phyloP scores from a whole-genome alignment of 2,888 invertebrate genomes.

The Autographa pulchrina region DNA sequence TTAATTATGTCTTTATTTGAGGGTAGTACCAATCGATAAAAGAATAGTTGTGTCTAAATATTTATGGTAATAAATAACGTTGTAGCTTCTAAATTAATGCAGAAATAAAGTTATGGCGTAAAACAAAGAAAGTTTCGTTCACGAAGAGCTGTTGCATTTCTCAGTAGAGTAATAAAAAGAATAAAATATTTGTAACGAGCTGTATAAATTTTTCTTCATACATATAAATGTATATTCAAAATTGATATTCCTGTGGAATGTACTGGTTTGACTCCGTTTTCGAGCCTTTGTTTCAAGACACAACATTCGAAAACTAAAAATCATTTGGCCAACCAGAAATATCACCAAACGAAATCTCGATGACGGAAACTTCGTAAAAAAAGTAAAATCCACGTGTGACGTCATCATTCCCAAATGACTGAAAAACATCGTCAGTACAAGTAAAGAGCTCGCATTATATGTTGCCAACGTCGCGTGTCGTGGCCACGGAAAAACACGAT shows the following conservation, averaged over 20 bases:
- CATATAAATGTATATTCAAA: not conserved
- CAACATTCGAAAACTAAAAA: not conserved
- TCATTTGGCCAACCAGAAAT: not conserved
- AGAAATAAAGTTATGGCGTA: not conserved
- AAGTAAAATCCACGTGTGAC: constrained; percentile 26
- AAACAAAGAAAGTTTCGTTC: not conserved
- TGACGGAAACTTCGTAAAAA: constrained; percentile 18
- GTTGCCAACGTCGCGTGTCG: constrained; percentile 41
- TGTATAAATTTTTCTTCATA: not conserved
- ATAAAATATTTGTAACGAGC: not conserved
- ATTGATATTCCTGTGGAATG: too few species aligned
- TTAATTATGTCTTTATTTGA: constrained; percentile 31
- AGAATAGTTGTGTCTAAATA: not conserved
- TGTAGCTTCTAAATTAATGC: not conserved
- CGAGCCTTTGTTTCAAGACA: too few species aligned
- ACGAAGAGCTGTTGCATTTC: not conserved
- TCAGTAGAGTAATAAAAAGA: not conserved
- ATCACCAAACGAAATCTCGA: not conserved
- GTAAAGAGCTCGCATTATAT: constrained; percentile 39
- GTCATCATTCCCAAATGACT: constrained; percentile 54
- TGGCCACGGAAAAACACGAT: constrained; percentile 66
- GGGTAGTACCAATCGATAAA: not conserved
- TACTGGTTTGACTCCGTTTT: too few species aligned
- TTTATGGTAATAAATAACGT: not conserved
- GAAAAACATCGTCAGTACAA: constrained; percentile 52